A percentile compares a stretch with the other conserved stretches of the same genome.
phyloP scores from a whole-genome alignment of 2,113 vertebrate species.

The Pipa parva region DNA sequence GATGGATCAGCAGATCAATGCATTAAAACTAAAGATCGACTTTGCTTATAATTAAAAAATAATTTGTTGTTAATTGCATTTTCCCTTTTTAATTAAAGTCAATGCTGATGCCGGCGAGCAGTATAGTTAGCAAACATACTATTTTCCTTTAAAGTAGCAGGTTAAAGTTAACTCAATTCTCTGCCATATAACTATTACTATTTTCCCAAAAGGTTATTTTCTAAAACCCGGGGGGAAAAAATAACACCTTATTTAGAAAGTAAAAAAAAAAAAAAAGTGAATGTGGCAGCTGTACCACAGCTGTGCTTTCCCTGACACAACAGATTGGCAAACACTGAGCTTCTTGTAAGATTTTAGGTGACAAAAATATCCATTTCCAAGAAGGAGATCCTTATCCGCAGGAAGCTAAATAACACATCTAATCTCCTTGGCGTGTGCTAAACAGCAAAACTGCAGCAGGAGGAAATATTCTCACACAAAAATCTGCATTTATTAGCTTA shows the following conservation, averaged over 20 bases:
- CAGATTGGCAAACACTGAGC: constrained; percentile 13
- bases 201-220: too few relatives aligned
- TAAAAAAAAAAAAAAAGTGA: constrained; percentile 4
- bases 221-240: too few relatives aligned
- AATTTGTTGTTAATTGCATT: too few relatives aligned
- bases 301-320: constrained; percentile 24
- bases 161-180: too few relatives aligned
- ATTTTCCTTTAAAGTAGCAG: too few relatives aligned
- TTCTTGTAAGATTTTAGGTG: constrained; percentile 39
- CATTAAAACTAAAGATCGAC: too few relatives aligned
- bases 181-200: too few relatives aligned
- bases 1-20: too few relatives aligned
- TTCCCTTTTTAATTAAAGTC: too few relatives aligned
- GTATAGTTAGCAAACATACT: too few relatives aligned
- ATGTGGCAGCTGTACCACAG: constrained; percentile 30
- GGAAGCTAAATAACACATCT: constrained; percentile 27
- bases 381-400: constrained; percentile 30
- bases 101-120: too few relatives aligned
- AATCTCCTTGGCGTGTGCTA: not conserved
- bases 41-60: too few relatives aligned
- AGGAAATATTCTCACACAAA: not conserved
- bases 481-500: constrained; percentile 6
- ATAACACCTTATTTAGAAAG: constrained; percentile 10
- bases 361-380: constrained; percentile 34
- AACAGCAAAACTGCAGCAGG: not conserved